Percentiles rank a stretch among this genome's conserved stretches.
phyloP scores from a whole-genome alignment of 2,113 vertebrate genomes.

The Prietella phreatophila region DNA sequence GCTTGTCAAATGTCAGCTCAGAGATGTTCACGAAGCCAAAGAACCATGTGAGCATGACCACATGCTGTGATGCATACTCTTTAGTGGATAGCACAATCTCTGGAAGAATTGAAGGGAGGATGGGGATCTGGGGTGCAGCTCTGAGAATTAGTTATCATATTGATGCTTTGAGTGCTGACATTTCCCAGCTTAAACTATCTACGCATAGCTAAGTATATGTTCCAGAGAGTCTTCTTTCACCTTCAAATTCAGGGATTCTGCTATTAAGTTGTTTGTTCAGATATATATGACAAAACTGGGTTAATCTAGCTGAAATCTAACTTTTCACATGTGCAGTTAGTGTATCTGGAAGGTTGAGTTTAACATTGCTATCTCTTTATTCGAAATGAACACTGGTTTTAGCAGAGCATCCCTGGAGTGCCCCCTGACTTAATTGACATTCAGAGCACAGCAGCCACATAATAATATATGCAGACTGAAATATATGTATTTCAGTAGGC shows the following conservation, averaged over 20 bases:
- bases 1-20: constrained; percentile 54
- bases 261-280: not conserved
- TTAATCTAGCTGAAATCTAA: constrained; percentile 7
- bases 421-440: constrained; percentile 18
- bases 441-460: constrained; percentile 10
- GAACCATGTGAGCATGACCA: constrained; percentile 3
- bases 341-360: not conserved
- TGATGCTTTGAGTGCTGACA: constrained; percentile 21
- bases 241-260: not conserved
- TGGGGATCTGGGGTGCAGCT: constrained; percentile 3
- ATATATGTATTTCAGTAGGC: not conserved
- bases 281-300: not conserved
- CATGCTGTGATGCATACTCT: constrained; percentile 2
- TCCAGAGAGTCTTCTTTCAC: constrained; percentile 9
- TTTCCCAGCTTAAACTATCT: constrained; percentile 15
- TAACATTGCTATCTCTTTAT: not conserved
- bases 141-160: constrained; percentile 38
- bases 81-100: not conserved
- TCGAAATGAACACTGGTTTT: not conserved
- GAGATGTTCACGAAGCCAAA: constrained; percentile 19
- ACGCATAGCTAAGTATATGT: not conserved
- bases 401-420: constrained; percentile 23
- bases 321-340: constrained; percentile 4
- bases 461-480: constrained; percentile 2
- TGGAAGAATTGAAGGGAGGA: not conserved